phyloP scores from a whole-genome alignment of 1,140 invertebrate species.

The Cyrtorhinus lividipennis region DNA sequence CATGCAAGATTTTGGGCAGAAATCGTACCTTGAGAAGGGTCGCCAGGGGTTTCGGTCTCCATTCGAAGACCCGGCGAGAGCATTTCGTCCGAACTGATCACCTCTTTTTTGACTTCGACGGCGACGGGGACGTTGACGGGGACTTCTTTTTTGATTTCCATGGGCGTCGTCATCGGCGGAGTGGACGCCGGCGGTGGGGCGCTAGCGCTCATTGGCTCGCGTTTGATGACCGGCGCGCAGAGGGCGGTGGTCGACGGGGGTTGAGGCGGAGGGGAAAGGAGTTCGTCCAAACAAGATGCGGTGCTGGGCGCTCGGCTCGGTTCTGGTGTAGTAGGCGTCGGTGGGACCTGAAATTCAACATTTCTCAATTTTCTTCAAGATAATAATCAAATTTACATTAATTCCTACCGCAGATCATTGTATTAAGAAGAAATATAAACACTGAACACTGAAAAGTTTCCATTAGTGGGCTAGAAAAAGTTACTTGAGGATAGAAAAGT shows the following conservation, averaged over 20 bases:
- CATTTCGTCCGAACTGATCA: conserved; percentile 35
- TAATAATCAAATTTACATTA: not conserved
- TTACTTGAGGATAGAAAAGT: too few species aligned
- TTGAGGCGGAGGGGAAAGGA: conserved; percentile 20
- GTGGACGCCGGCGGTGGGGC: not conserved
- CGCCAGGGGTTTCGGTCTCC: conserved; percentile 1
- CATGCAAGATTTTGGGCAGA: too few species aligned
- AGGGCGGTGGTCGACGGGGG: not conserved
- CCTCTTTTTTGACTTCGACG: conserved; percentile 36
- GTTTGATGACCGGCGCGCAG: conserved; percentile 17
- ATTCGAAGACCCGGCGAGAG: conserved; percentile 29
- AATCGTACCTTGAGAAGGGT: not conserved
- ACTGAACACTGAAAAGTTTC: too few species aligned
- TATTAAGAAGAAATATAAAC: too few species aligned
- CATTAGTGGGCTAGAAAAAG: too few species aligned
- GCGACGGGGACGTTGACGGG: conserved; percentile 18
- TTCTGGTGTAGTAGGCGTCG: conserved; percentile 14
- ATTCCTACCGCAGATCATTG: too few species aligned
- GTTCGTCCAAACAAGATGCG: conserved; percentile 19
- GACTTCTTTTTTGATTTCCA: conserved; percentile 17
- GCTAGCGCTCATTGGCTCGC: conserved; percentile 14
- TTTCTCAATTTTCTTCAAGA: too few species aligned
- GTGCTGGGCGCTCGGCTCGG: conserved; percentile 4
- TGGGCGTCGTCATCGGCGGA: conserved; percentile 20
- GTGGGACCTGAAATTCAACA: conserved; percentile 10